Percentiles rank a stretch among this genome's conserved stretches.
These are phyloP conservation scores for Coleophora deauratella DNA, from an alignment of 2,888 invertebrate genomes.

Conservation along the genomic window DNA sequence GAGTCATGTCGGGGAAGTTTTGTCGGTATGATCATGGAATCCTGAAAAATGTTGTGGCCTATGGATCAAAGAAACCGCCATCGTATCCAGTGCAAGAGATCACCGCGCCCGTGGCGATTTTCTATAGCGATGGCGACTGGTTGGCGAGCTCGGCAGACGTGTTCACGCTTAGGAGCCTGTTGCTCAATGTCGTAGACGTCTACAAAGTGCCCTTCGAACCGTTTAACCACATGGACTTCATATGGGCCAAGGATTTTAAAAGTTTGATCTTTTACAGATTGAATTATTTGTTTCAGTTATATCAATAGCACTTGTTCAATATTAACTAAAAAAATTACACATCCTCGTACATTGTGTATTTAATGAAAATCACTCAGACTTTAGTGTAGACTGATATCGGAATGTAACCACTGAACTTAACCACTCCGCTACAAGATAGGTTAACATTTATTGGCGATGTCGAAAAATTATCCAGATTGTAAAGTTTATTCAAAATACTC, in stretches of 20 bases:
- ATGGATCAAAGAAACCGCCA: conserved; percentile 37
- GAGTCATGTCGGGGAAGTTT: conserved; percentile 38
- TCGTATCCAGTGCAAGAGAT: conserved; percentile 39
- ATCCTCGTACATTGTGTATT: no score
- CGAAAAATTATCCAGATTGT: no score
- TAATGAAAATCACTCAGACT: no score
- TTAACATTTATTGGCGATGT: no score
- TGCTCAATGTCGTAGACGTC: conserved; percentile 33
- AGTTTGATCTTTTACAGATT: neutral
- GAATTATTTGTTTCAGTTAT: no score
- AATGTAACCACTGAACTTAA: no score
- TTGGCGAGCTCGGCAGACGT: conserved; percentile 42
- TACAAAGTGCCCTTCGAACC: neutral
- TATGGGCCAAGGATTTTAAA: neutral
- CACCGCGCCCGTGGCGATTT: conserved; percentile 38
- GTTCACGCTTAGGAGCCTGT: conserved; percentile 23
- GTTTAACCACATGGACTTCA: neutral
- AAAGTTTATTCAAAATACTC: no score
- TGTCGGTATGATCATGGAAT: conserved; percentile 46
- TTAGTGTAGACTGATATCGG: no score
- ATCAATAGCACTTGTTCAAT: no score
- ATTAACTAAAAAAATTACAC: no score
- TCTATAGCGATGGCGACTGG: conserved; percentile 51
- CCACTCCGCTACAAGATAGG: no score
- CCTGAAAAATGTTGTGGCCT: conserved; percentile 28